phyloP scores from a whole-genome alignment of 2,113 vertebrate genomes.

The Calidris pugnax region DNA sequence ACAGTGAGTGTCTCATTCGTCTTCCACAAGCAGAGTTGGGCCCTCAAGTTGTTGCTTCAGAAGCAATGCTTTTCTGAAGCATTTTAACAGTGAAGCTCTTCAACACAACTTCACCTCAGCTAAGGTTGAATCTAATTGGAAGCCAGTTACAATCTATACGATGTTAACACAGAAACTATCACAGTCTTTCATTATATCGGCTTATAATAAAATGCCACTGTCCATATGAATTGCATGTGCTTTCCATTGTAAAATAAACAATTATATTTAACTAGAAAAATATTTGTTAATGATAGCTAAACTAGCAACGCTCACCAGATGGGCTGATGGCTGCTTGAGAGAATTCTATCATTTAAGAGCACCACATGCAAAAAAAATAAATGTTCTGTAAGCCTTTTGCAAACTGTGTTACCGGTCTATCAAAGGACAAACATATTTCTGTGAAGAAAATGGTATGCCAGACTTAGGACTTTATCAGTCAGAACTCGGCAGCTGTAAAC shows the following conservation, averaged over 20 bases:
- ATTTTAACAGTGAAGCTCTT: neutral
- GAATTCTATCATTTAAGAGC: neutral
- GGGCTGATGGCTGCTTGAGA: neutral
- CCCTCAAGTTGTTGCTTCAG: neutral
- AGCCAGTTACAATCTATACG: neutral
- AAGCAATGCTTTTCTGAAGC: neutral
- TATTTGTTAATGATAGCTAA: neutral
- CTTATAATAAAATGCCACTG: constrained; percentile 28
- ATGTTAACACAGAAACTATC: constrained; percentile 15
- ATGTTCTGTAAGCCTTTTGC: neutral
- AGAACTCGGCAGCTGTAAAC: neutral
- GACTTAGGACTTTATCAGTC: neutral
- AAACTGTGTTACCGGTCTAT: neutral
- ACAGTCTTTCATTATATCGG: constrained; percentile 25
- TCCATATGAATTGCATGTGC: constrained; percentile 9
- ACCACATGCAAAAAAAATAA: neutral
- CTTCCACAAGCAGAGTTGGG: neutral
- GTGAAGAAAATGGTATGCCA: neutral
- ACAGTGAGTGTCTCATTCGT: neutral
- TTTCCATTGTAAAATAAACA: constrained; percentile 24
- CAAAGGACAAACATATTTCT: neutral
- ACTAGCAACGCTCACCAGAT: neutral
- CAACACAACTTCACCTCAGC: constrained; percentile 1
- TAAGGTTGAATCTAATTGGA: neutral
- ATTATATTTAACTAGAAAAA: constrained; percentile 11